Percentiles rank a stretch among this genome's conserved stretches.
Evolutionary conservation across 2,888 invertebrate species (phyloP).

Genomic region (Prosopocoilus inquinatus): DNA sequence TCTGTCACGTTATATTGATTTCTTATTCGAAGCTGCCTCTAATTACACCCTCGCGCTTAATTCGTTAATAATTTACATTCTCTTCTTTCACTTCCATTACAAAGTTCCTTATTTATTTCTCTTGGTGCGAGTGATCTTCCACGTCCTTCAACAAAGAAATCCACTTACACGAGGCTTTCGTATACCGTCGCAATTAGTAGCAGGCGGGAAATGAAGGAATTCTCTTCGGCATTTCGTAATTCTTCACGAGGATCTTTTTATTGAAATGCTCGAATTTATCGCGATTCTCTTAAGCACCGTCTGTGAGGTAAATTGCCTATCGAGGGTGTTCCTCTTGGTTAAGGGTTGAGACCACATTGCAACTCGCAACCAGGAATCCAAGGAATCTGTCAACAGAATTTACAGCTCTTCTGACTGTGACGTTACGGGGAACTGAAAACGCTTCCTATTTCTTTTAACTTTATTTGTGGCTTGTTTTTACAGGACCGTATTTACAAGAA

Average conservation of each 20-base stretch:
- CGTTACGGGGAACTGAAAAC: background rate
- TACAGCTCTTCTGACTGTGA: slow-evolving; percentile 37
- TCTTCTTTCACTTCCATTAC: too few relatives aligned
- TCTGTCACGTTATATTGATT: background rate
- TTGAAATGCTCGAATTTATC: slow-evolving; percentile 43
- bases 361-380: slow-evolving; percentile 41
- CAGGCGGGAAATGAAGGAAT: background rate
- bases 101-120: too few relatives aligned
- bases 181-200: too few relatives aligned
- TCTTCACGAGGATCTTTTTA: slow-evolving; percentile 28
- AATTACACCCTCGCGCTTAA: background rate
- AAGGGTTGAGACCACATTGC: slow-evolving; percentile 41
- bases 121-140: too few relatives aligned
- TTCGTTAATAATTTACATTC: too few relatives aligned
- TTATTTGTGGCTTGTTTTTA: background rate
- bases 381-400: slow-evolving; percentile 47
- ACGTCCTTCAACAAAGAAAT: too few relatives aligned
- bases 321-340: slow-evolving; percentile 41
- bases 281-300: slow-evolving; percentile 40
- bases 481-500: too few relatives aligned
- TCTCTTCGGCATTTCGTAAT: slow-evolving; percentile 15
- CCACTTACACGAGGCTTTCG: too few relatives aligned
- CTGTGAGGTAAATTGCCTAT: slow-evolving; percentile 49
- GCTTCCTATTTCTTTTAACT: background rate
- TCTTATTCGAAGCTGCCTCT: background rate